These are phyloP conservation scores for Arrhopalites spinosus DNA, from an alignment of 2,888 invertebrate genomes.

Conservation along the genomic window DNA sequence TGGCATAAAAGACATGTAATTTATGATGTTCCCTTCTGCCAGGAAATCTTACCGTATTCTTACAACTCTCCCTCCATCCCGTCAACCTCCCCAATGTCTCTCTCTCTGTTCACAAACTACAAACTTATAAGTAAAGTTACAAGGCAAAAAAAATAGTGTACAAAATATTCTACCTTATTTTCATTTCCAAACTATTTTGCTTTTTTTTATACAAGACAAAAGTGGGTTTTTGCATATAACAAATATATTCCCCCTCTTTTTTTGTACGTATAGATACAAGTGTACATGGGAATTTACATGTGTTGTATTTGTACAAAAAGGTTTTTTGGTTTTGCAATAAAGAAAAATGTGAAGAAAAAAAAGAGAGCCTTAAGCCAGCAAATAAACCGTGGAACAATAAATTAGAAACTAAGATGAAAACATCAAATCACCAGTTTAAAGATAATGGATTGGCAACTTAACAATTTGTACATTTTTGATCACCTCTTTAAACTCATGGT, in stretches of 20 bases:
- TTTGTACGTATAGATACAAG: no score
- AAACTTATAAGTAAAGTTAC: not conserved
- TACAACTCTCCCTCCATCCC: not conserved
- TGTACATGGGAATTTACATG: not conserved
- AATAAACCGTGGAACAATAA: no score
- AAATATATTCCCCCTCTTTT: no score
- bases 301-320: not conserved
- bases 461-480: no score
- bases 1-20: constrained; percentile 34
- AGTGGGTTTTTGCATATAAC: no score
- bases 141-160: not conserved
- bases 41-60: constrained; percentile 11
- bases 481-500: no score
- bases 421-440: no score
- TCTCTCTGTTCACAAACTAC: not conserved
- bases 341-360: no score
- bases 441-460: no score
- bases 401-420: no score
- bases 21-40: constrained; percentile 30
- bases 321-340: not conserved
- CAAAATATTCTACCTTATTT: not conserved
- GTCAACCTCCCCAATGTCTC: not conserved
- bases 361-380: no score
- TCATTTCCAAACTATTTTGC: constrained; percentile 2
- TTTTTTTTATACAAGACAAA: no score